A percentile compares a stretch with the other conserved stretches of the same genome.
Evolutionary conservation across 2,113 vertebrate species (phyloP).

Genomic region (Menura novaehollandiae): DNA sequence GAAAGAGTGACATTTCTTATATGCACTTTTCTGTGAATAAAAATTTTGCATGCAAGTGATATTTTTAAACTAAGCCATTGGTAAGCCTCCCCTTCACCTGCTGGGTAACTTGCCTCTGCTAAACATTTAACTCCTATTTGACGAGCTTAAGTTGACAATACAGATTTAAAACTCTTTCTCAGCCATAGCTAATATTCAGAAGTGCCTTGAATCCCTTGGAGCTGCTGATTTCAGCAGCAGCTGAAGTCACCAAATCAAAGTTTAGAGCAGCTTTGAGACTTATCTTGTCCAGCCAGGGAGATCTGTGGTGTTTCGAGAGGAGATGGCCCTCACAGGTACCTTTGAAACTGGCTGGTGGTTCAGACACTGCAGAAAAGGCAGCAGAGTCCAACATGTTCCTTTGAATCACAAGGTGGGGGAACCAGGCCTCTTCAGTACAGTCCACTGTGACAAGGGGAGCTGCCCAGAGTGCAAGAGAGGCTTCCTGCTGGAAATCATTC

Average conservation of each 20-base stretch:
- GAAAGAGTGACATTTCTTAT: background rate
- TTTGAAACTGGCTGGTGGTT: background rate
- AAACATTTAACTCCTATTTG: background rate
- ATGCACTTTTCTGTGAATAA: background rate
- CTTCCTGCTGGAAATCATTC: background rate
- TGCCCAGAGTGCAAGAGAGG: background rate
- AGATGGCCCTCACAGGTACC: background rate
- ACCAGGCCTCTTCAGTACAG: background rate
- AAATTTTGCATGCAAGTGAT: background rate
- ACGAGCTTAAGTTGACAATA: background rate
- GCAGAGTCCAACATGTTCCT: background rate
- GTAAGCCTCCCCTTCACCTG: background rate
- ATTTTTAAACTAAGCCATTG: background rate
- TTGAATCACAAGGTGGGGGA: background rate
- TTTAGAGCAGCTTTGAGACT: background rate
- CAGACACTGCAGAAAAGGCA: background rate
- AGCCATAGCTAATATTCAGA: background rate
- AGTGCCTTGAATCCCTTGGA: background rate
- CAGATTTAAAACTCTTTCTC: background rate
- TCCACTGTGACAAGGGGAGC: background rate
- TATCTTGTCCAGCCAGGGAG: background rate
- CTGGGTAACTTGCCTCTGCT: background rate
- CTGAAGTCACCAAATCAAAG: background rate
- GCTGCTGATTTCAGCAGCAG: background rate
- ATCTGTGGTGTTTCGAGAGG: background rate